Base-by-base conservation (phyloP, 2,888 invertebrate species). In the Branchipolynoe longqiensis region DNA sequence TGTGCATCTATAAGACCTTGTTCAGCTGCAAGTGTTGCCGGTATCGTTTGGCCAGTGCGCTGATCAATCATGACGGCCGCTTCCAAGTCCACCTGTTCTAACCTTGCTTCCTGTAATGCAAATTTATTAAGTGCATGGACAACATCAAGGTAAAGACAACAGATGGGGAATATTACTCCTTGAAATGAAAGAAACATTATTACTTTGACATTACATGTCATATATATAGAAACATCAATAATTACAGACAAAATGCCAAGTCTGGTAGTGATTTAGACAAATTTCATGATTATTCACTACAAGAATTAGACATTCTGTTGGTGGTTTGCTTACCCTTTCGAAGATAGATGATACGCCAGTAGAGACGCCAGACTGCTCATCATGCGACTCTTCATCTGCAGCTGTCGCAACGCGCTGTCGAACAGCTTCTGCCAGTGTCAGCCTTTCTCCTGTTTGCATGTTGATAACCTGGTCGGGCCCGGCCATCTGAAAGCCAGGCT, bases 401-500 rank as follows among this genome's bases (percentile, higher is more conserved):
- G 83, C 48, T 3, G 82, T 54, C 31, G 85, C 85, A 1, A 87
- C 62, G 25, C 59, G 78, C 12, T 73, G 58, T 25, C 56, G 59
- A 25, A 88, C 38, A 8, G 87, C 88, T 25, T 88, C 87, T 28
- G 36, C 73, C n/a, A 87, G 62, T 2, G 87, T 62, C 62, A 88
- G 41, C 14, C 25, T 59, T 14, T 56, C 78, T 6, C 85, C 87
- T 12, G 88, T 87, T 56, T 36, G 33, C 38, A 59, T 83, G 83
- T 88, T 85, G 28, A 87, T 41, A 36, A 88, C 88, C 18, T 74
- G 64, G 12, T 87, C 87, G 6, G 85, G 78, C 6, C 69, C 40
- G 14, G 82, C 38, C 41, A 87, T 85, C 36, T 82, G 31, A 31
- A 86, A 54, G n/a, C 87, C 87, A 14, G 54, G 54, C n/a, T 36